phyloP scores from a whole-genome alignment of 2,888 invertebrate genomes.

The Adelognathus sp. region DNA sequence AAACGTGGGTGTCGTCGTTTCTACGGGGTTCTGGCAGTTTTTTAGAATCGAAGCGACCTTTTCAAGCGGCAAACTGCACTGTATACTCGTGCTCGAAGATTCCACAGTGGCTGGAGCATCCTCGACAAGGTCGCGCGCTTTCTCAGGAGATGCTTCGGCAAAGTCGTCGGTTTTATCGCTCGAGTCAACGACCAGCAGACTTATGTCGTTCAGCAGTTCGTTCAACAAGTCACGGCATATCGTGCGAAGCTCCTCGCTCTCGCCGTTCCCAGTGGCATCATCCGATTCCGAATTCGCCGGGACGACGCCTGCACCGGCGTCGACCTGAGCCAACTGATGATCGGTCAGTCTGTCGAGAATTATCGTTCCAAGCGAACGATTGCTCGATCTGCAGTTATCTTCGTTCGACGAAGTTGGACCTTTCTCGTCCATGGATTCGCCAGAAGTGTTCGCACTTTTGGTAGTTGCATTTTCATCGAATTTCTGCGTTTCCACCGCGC shows the following conservation, averaged over 20 bases:
- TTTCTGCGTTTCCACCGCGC: conserved; percentile 12
- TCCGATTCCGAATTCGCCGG: not conserved
- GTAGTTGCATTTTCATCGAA: conserved; percentile 2
- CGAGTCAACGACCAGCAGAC: conserved; percentile 66
- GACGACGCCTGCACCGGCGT: not conserved
- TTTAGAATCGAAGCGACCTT: conserved; percentile 76
- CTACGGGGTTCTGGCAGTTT: conserved; percentile 66
- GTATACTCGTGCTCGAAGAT: conserved; percentile 68
- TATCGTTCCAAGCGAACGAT: conserved; percentile 67
- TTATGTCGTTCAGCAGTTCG: conserved; percentile 72
- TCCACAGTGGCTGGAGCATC: not conserved
- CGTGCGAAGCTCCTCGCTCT: conserved; percentile 65
- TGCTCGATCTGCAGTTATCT: conserved; percentile 47
- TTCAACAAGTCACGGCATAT: conserved; percentile 74
- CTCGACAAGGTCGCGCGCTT: conserved; percentile 1
- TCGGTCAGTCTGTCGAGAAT: conserved; percentile 73
- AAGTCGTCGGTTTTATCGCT: not conserved
- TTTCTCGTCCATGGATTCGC: not conserved
- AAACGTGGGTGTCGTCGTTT: conserved; percentile 7
- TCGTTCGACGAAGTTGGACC: not conserved
- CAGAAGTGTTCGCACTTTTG: conserved; percentile 13
- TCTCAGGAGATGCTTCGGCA: not conserved
- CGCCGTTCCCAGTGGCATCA: not conserved
- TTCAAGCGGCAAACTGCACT: conserved; percentile 77
- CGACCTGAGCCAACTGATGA: conserved; percentile 51